These are phyloP conservation scores for Acrocephalus arundinaceus DNA, from an alignment of 2,113 vertebrate species.

Conservation along the genomic window DNA sequence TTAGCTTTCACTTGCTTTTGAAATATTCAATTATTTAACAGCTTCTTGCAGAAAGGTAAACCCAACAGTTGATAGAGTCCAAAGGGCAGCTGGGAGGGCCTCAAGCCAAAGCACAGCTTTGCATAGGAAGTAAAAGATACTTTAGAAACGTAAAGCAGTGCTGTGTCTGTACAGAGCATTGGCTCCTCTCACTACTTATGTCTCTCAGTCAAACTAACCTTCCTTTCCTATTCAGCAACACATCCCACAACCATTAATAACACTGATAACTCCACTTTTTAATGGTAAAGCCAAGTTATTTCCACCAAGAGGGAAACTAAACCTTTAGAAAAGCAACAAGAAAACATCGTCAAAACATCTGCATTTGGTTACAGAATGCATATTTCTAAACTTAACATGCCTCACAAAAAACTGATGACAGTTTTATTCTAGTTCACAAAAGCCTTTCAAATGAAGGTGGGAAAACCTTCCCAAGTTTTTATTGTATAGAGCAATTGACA, in stretches of 20 bases:
- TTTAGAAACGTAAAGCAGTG: conserved; percentile 60
- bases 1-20: not conserved
- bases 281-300: not conserved
- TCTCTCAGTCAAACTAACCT: not conserved
- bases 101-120: conserved; percentile 44
- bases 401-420: not conserved
- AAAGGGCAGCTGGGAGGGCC: conserved; percentile 30
- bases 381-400: not conserved
- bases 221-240: not conserved
- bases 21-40: conserved; percentile 37
- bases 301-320: not conserved
- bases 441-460: not conserved
- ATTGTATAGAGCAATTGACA: not conserved
- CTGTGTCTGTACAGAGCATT: not conserved
- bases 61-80: conserved; percentile 34
- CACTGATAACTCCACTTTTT: not conserved
- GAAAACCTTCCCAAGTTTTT: not conserved
- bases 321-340: not conserved
- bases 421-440: not conserved
- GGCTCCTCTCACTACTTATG: not conserved
- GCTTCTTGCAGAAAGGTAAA: conserved; percentile 38
- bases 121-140: conserved; percentile 58
- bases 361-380: not conserved
- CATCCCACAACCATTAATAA: not conserved
- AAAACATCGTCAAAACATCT: not conserved